Conservation (phyloP, 2,888 invertebrate genomes). For the Malthinus seriepunctatus region DNA sequence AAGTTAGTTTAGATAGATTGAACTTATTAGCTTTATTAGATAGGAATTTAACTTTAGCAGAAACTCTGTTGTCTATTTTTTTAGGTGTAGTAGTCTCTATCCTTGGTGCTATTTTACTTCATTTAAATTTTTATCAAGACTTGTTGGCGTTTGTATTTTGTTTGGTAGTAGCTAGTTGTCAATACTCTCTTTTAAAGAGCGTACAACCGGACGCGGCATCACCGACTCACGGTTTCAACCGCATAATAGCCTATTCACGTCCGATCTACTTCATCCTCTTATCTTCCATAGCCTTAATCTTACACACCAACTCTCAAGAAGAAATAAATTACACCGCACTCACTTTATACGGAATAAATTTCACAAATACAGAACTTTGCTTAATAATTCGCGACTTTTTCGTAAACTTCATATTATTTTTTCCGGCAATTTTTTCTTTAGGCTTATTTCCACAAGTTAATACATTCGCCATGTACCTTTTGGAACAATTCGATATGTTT, state of each 20-base stretch:
- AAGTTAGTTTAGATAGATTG: conserved; percentile 90
- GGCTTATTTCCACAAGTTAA: conserved; percentile 97
- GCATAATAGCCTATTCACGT: conserved; percentile 90
- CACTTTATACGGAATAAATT: conserved; percentile 54
- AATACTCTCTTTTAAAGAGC: conserved; percentile 95
- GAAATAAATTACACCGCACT: conserved; percentile 46
- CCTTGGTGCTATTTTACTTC: conserved; percentile 81
- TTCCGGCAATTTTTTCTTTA: conserved; percentile 92
- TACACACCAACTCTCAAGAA: conserved; percentile 45
- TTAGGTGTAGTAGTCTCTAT: conserved; percentile 85
- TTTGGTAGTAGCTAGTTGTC: conserved; percentile 96
- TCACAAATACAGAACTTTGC: conserved; percentile 66
- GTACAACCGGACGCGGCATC: conserved; percentile 99
- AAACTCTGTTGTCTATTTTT: conserved; percentile 79
- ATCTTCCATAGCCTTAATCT: conserved; percentile 55
- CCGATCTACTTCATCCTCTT: conserved; percentile 93
- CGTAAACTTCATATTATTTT: conserved; percentile 80
- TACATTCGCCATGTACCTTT: conserved; percentile 93
- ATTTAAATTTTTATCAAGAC: conserved; percentile 86
- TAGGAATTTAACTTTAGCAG: conserved; percentile 81
- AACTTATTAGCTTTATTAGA: conserved; percentile 92
- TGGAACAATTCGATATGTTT: conserved; percentile 94
- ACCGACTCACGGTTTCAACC: conserved; percentile 97
- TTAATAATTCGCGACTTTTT: conserved; percentile 72
- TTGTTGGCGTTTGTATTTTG: conserved; percentile 93